Evolutionary conservation across 2,797 vertebrate genomes (phyloP), one percentile per base, ranked within the genome.

Genomic region (Xenops minutus): DNA sequence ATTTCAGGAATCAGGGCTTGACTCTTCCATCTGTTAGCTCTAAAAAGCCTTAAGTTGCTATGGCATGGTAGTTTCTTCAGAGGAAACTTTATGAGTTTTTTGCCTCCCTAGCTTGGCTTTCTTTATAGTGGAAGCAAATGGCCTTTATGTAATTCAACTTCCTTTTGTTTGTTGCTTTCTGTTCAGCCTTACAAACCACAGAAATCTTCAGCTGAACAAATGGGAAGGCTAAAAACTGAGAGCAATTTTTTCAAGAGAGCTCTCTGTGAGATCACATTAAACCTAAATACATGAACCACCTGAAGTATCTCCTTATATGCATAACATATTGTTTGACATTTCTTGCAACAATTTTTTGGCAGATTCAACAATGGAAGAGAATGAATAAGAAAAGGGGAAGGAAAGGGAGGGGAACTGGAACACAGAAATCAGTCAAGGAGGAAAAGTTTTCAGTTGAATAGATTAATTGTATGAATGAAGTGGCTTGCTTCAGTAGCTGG

Each of bases 351-450:
- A 80, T 58, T 71, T 84, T 76, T 72, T 37, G 61, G 64, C 82
- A 56, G 44, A 54, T 83, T 54, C 36, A 74, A 81, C 34, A 93
- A 68, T 11, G 48, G 20, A 94, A 73, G 49, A 68, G n/a, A 89
- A 58, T 20, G 82, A 93, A 52, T n/a, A 76, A 92, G 66, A 92
- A 95, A 96, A 94, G 24, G 24, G 80, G 87, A 97, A 97, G 94
- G 85, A 93, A 94, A 56, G 55, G 74, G 92, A 94, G 62, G 66
- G 39, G 52, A 80, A 15, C 32, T 61, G 89, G 66, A 92, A 85
- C 44, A 72, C 26, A 75, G 46, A 93, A 67, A 64, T 94, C 72
- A 94, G 84, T 93, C 89, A 94, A 86, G 95, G 95, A 94, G 79
- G 92, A 94, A 95, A 72, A 74, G 9, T 43, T 68, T 59, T 58